Evolutionary conservation across 2,113 vertebrate genomes (phyloP).

Genomic region (Coryphaenoides rupestris): DNA sequence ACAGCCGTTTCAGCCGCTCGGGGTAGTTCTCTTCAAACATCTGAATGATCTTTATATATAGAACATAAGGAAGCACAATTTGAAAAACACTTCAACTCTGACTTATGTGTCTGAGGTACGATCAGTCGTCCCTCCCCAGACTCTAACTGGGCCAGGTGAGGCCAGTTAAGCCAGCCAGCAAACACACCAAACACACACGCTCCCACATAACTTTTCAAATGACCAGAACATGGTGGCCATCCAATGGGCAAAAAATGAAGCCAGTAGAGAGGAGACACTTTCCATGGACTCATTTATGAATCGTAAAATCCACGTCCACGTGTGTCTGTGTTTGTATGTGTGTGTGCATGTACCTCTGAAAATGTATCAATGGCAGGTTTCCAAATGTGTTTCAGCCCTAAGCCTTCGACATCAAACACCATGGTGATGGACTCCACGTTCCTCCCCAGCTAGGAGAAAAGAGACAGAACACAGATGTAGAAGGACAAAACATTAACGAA

Average conservation of each 20-base stretch:
- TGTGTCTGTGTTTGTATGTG: not conserved
- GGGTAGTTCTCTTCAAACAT: conserved; percentile 98
- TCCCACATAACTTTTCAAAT: too few species aligned
- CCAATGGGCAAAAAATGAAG: too few species aligned
- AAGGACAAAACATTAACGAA: not conserved
- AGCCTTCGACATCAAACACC: conserved; percentile 92
- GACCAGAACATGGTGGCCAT: too few species aligned
- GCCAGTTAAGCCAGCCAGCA: too few species aligned
- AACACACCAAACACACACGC: too few species aligned
- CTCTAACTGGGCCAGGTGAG: too few species aligned
- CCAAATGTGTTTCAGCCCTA: conserved; percentile 94
- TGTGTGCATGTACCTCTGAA: conserved; percentile 76
- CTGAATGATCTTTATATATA: conserved; percentile 77
- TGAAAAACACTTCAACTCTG: too few species aligned
- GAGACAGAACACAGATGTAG: conserved; percentile 1
- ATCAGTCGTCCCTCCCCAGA: too few species aligned
- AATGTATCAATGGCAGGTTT: conserved; percentile 90
- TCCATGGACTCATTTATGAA: too few species aligned
- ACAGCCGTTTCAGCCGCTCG: conserved; percentile 85
- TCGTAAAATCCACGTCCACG: conserved; percentile 25
- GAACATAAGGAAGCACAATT: not conserved
- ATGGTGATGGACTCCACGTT: conserved; percentile 85
- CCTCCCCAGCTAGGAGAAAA: conserved; percentile 77
- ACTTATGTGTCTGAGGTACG: too few species aligned
- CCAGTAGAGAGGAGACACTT: too few species aligned